These are phyloP conservation scores for Coracopsis vasa DNA, from an alignment of 2,113 vertebrate species.

Conservation along the genomic window DNA sequence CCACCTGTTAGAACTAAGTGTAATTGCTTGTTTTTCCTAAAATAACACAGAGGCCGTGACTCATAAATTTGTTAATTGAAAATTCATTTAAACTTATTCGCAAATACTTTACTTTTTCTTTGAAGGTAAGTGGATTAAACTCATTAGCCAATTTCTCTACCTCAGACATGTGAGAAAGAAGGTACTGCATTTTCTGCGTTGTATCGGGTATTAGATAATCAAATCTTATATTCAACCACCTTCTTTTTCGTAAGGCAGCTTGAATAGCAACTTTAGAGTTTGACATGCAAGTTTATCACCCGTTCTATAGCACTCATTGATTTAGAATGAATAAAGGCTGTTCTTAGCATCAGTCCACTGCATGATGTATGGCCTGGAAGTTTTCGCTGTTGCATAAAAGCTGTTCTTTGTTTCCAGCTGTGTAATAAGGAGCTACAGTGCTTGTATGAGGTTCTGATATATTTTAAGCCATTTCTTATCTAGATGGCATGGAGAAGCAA, in stretches of 20 bases:
- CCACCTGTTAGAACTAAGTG: slow-evolving; percentile 71
- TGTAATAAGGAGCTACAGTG: neutral
- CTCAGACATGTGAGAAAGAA: neutral
- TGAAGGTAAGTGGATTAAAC: slow-evolving; percentile 27
- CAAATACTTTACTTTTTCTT: slow-evolving; percentile 38
- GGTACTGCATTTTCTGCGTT: neutral
- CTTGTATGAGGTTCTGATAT: neutral
- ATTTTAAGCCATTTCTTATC: slow-evolving; percentile 28
- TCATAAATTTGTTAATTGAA: slow-evolving; percentile 55
- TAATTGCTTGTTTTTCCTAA: slow-evolving; percentile 65
- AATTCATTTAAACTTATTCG: slow-evolving; percentile 24
- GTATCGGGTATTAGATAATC: neutral
- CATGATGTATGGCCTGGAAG: slow-evolving; percentile 23
- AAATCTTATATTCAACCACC: neutral
- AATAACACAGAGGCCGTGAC: neutral
- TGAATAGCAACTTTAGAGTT: slow-evolving; percentile 17
- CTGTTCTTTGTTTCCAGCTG: slow-evolving; percentile 37
- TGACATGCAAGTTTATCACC: slow-evolving; percentile 25
- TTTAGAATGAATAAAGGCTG: slow-evolving; percentile 44
- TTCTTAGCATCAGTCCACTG: slow-evolving; percentile 17
- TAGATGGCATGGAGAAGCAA: neutral
- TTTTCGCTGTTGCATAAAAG: slow-evolving; percentile 34
- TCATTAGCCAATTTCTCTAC: slow-evolving; percentile 2
- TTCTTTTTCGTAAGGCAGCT: neutral
- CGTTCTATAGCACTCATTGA: slow-evolving; percentile 16